These are phyloP conservation scores for Lethenteron camtschaticum DNA, from an alignment of 2,113 vertebrate genomes.

Conservation along the genomic window DNA sequence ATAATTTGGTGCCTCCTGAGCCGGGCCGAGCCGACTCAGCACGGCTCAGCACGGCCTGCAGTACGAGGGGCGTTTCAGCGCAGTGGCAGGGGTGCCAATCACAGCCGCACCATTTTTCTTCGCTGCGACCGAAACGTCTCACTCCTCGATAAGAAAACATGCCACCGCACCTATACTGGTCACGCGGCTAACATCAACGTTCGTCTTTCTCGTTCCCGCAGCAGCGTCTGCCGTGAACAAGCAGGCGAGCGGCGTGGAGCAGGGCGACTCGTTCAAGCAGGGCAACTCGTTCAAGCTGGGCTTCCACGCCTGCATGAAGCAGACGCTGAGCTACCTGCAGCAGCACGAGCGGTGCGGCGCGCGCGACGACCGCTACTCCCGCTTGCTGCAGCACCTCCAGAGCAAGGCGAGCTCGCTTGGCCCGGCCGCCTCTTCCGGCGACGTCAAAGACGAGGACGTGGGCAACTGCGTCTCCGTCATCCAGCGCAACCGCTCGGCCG, in stretches of 20 bases:
- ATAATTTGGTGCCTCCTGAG: constrained; percentile 65
- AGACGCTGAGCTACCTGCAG: too few relatives aligned
- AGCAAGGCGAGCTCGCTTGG: too few relatives aligned
- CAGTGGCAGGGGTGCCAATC: constrained; percentile 55
- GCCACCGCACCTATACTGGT: constrained; percentile 24
- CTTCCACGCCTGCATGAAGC: constrained; percentile 19
- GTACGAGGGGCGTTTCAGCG: constrained; percentile 53
- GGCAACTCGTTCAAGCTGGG: constrained; percentile 26
- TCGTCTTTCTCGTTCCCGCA: constrained; percentile 14
- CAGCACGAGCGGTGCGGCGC: too few relatives aligned
- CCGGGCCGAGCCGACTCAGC: constrained; percentile 49
- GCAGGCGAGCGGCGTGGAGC: constrained; percentile 10
- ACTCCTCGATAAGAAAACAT: too few relatives aligned
- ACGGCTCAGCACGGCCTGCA: constrained; percentile 86
- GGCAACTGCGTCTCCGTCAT: constrained; percentile 77
- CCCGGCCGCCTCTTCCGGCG: too few relatives aligned
- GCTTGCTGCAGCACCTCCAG: too few relatives aligned
- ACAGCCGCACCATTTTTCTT: constrained; percentile 54
- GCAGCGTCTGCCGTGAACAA: neutral
- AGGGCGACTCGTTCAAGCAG: constrained; percentile 17
- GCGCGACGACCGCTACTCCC: too few relatives aligned
- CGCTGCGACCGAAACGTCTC: constrained; percentile 26
- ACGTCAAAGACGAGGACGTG: too few relatives aligned
- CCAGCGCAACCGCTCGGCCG: constrained; percentile 57
- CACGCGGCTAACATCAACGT: constrained; percentile 26